These are phyloP conservation scores for Myathropa florea DNA, from an alignment of 2,888 invertebrate species.

Conservation along the genomic window DNA sequence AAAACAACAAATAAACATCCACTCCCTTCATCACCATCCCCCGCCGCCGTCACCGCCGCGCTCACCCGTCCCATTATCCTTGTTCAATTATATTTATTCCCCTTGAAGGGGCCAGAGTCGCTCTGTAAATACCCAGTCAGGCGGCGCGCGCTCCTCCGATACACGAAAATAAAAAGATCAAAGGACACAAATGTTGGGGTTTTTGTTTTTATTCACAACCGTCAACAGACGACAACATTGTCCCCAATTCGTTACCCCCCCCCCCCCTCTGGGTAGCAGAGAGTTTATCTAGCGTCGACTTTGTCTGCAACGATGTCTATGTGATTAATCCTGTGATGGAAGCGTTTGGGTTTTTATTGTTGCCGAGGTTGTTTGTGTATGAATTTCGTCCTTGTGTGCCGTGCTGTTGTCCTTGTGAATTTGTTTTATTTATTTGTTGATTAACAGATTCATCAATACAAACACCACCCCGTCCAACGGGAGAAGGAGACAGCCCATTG, in stretches of 20 bases:
- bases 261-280: neutral
- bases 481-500: no score
- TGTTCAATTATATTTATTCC: constrained; percentile 59
- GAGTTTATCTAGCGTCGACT: neutral
- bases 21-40: neutral
- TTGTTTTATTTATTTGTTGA: no score
- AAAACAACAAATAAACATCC: neutral
- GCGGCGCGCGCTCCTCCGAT: neutral
- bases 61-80: constrained; percentile 35
- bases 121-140: neutral
- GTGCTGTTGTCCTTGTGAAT: neutral
- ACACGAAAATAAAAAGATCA: neutral
- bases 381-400: neutral
- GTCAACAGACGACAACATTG: neutral
- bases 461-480: no score
- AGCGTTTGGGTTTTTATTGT: neutral
- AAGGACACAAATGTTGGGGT: neutral
- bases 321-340: no score
- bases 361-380: neutral
- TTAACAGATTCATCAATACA: no score
- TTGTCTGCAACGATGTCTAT: neutral
- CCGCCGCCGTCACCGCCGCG: no score
- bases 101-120: constrained; percentile 23
- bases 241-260: neutral
- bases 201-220: neutral